Evolutionary conservation across 2,113 vertebrate genomes (phyloP).

Genomic region (Pyxicephalus adspersus): DNA sequence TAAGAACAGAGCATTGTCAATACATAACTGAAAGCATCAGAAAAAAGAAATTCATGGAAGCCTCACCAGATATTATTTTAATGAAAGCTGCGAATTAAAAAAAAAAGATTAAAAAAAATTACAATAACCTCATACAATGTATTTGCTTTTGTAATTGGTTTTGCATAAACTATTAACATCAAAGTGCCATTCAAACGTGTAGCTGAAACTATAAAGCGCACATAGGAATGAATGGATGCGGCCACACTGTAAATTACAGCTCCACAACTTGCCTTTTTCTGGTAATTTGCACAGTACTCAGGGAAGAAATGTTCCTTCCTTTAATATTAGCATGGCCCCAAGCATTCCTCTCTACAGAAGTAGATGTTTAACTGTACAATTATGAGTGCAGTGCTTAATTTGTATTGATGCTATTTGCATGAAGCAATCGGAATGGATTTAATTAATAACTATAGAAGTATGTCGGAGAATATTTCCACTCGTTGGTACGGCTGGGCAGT

Average conservation of each 20-base stretch:
- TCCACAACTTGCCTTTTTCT: neutral
- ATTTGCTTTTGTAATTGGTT: no score
- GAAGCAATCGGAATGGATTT: neutral
- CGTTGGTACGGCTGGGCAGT: neutral
- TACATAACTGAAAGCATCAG: no score
- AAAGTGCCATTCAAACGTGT: no score
- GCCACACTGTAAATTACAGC: neutral
- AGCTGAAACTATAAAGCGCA: no score
- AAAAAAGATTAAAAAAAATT: no score
- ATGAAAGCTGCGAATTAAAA: no score
- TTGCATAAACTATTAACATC: no score
- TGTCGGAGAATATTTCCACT: neutral
- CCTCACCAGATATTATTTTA: no score
- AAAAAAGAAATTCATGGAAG: no score
- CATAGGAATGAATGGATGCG: neutral
- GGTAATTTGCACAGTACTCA: neutral
- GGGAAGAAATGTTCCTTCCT: neutral
- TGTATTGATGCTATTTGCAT: neutral
- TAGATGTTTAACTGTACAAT: constrained; percentile 7
- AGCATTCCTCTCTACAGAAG: neutral
- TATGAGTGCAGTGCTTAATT: constrained; percentile 1
- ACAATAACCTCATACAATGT: no score
- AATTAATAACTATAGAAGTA: constrained; percentile 4
- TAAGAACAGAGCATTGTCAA: no score
- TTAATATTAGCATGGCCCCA: neutral